Evolutionary conservation across 37 sponge, comb jelly and placozoan genomes (phyloP).

Genomic region (Lycopodina hypogea): DNA sequence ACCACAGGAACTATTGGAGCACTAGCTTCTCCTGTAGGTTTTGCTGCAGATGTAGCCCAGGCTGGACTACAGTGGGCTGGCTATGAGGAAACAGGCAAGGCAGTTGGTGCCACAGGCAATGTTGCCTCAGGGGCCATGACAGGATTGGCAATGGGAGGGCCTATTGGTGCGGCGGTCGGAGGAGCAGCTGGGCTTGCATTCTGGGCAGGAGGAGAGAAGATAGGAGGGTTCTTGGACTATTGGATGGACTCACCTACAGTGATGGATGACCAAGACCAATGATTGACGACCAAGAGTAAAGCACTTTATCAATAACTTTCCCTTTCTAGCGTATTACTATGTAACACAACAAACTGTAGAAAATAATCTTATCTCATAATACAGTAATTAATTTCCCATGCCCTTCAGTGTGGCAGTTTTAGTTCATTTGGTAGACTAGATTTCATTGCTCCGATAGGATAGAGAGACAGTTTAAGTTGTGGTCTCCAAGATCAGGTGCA

Average conservation of each 20-base stretch:
- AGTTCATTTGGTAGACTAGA: too few species aligned
- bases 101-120: conserved; percentile 20
- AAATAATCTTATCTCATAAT: too few species aligned
- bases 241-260: neutral
- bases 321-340: too few species aligned
- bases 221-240: neutral
- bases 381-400: too few species aligned
- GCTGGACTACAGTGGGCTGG: neutral
- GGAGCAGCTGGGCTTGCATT: conserved; percentile 6
- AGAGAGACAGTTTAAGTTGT: too few species aligned
- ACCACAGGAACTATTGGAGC: neutral
- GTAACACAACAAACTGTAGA: too few species aligned
- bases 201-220: conserved; percentile 4
- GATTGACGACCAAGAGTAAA: too few species aligned
- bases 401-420: too few species aligned
- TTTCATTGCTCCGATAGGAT: too few species aligned
- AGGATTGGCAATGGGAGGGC: conserved; percentile 10
- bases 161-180: conserved; percentile 14
- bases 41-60: conserved; percentile 19
- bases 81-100: conserved; percentile 16
- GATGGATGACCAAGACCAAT: too few species aligned
- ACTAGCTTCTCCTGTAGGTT: conserved; percentile 1
- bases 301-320: too few species aligned
- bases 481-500: too few species aligned
- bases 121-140: conserved; percentile 22